Evolutionary conservation across 1,140 invertebrate species (phyloP), one percentile per base, ranked within the genome.

Genomic region (Leptinotarsa lineolata): DNA sequence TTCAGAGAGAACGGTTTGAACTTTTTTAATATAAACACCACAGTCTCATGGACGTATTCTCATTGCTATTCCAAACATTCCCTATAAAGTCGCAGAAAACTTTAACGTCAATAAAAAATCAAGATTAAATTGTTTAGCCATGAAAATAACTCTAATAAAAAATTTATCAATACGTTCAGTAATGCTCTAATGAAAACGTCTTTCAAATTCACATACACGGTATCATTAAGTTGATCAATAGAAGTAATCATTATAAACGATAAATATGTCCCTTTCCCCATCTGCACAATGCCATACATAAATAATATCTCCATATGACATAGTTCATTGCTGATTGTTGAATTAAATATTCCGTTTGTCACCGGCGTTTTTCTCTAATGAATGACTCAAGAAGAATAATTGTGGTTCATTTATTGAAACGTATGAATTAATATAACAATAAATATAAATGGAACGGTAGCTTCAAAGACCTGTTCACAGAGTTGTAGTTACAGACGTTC

Each of bases 291-390:
- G 15, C 48, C n/a, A 54, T 54, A 16, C 48, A 54, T 54, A 16
- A 54, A 54, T 54, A 54, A 54, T 54, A 54, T 16, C 11, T 39
- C 30, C 48, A 54, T 54, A 54, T 54, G 48, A 18, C 48, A 54
- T 54, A 16, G 48, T 54, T 54, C 48, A 54, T 18, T 54, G 16
- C 4, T n/a, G 48, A 54, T 22, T 63, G 61, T 22, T 20, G 21
- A 63, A 63, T 63, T 16, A 22, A 63, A 63, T 63, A 63, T 63
- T 63, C 61, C 20, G 20, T 63, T 63, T 63, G 24, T 63, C 20
- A 63, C n/a, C 24, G 20, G 61, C 61, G 20, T 63, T 63, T 63
- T 63, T 63, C 61, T 63, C 24, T 63, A 63, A 63, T 63, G 61
- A 63, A 63, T 63, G 20, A 63, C 24, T 20, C 20, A 21, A 63